A percentile compares a stretch with the other conserved stretches of the same genome.
These are phyloP conservation scores for Petrocephalus schoutedeni DNA, from an alignment of 2,797 vertebrate species.

Conservation along the genomic window DNA sequence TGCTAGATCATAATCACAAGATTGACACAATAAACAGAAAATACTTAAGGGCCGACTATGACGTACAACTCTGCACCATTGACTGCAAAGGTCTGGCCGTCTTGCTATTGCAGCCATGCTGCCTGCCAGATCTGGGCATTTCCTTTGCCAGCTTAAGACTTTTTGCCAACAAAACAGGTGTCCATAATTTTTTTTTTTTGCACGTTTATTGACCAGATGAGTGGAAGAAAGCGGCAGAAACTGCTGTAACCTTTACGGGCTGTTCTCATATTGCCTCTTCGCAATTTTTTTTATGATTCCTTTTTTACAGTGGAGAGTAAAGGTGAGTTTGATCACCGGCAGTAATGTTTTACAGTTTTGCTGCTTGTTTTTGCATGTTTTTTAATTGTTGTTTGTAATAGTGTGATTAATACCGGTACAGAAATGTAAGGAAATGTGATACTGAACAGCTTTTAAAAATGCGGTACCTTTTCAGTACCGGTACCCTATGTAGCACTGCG, in stretches of 20 bases:
- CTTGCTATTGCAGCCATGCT: background rate
- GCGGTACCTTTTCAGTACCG: background rate
- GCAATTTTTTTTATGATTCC: background rate
- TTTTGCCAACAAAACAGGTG: background rate
- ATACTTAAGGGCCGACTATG: background rate
- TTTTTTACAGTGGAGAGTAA: background rate
- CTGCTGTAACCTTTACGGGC: background rate
- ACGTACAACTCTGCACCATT: background rate
- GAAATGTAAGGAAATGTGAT: background rate
- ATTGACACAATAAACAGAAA: background rate
- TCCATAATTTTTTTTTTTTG: background rate
- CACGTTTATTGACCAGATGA: background rate
- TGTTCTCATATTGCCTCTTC: background rate
- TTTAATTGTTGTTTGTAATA: background rate
- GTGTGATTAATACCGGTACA: background rate
- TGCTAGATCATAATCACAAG: background rate
- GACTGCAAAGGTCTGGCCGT: background rate
- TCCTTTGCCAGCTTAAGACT: background rate
- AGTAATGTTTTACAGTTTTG: background rate
- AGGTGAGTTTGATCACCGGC: background rate
- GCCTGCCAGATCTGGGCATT: background rate
- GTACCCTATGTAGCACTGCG: background rate
- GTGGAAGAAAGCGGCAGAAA: background rate
- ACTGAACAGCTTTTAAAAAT: background rate
- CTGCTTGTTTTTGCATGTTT: background rate